Percentiles rank a stretch among this genome's conserved stretches.
These are phyloP conservation scores for Drepana falcataria DNA, from an alignment of 2,888 invertebrate species.

Conservation along the genomic window DNA sequence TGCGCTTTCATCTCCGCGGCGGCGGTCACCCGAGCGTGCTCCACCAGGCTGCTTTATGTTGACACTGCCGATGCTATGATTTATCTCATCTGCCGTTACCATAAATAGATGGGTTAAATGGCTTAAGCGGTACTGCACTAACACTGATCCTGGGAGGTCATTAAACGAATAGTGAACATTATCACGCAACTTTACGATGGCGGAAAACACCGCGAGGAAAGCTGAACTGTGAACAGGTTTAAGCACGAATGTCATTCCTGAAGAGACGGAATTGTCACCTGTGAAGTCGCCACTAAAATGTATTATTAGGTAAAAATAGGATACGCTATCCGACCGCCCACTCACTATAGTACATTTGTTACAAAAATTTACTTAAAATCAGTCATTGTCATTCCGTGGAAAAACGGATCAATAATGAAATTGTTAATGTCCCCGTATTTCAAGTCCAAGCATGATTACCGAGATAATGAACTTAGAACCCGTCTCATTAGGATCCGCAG, in stretches of 20 bases:
- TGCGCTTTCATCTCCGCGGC: conserved; percentile 38
- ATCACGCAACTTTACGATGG: too few species aligned
- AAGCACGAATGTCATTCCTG: too few species aligned
- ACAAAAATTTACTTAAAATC: too few species aligned
- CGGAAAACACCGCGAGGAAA: too few species aligned
- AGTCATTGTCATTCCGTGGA: too few species aligned
- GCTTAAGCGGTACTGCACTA: conserved; percentile 8
- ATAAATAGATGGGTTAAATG: conserved; percentile 13
- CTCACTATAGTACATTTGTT: too few species aligned
- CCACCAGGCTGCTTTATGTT: conserved; percentile 1
- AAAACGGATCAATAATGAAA: too few species aligned
- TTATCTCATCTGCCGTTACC: conserved; percentile 17
- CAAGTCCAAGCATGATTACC: not conserved
- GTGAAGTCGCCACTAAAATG: too few species aligned
- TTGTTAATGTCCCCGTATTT: not conserved
- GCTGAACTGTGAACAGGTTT: too few species aligned
- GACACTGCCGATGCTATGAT: conserved; percentile 15
- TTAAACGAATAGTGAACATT: not conserved
- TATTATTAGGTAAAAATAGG: too few species aligned
- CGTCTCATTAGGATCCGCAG: conserved; percentile 26
- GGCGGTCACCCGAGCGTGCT: not conserved
- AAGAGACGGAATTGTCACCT: too few species aligned
- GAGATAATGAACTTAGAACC: conserved; percentile 18
- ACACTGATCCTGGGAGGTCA: not conserved
- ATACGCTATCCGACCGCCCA: too few species aligned